Evolutionary conservation across 2,113 vertebrate species (phyloP), one percentile per base, ranked within the genome.

Genomic region (Eulacestoma nigropectus): DNA sequence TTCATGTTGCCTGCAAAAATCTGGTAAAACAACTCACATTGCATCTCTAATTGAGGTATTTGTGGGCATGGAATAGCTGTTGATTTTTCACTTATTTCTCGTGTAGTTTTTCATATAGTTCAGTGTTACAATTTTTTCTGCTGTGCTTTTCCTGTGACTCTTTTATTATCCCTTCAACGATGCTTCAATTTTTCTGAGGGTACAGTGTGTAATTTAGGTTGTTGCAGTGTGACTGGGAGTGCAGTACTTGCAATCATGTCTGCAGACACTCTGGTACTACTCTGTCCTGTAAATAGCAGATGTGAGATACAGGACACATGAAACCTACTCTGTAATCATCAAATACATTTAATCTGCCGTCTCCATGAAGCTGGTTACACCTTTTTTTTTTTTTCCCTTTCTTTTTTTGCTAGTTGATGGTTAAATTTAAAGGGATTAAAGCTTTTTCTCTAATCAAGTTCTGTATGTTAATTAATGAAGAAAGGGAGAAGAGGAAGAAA

Each of bases 241-340:
- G 32, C 16, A 76, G 49, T 32, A 50, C 59, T 85, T 69, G 35
- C 68, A 94, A 32, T 90, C 42, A 23, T 44, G 13, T 93, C 88
- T 94, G 78, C 92, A 96, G 76, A 92, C 85, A 81, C 76, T 84
- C 83, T 74, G 52, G 52, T 67, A 33, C 88, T 77, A 14, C 52
- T 42, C 56, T 85, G 64, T 74, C 79, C 79, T 84, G 56, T 68
- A 89, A 95, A 94, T 82, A 94, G 39, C 35, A 27, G 37, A 33
- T 89, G 7, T 83, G 86, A 93, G 86, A 59, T 81, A 37, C 0
- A 83, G 49, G 26, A 29, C 16, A 10, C 72, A 12, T 26, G 59
- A 37, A 92, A 84, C 35, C 86, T 35, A 52, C 79, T 90, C 79
- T 90, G 47, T 86, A 89, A 90, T 93, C 88, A 74, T 94, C 90